These are phyloP conservation scores for Ceratoteleas bidentatus DNA, from an alignment of 1,140 invertebrate genomes.

Conservation along the genomic window DNA sequence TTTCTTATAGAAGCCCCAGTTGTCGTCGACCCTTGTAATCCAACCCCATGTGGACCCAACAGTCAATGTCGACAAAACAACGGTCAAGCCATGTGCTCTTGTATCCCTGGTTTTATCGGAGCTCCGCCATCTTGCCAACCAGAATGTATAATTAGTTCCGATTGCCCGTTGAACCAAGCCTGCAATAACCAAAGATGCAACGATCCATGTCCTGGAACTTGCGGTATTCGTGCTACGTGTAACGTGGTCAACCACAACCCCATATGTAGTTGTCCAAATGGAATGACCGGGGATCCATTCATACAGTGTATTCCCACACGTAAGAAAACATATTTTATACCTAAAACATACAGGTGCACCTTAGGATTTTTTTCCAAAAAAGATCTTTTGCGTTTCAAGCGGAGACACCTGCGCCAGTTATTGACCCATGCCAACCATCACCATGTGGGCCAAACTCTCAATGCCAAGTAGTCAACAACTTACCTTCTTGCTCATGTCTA, in stretches of 20 bases:
- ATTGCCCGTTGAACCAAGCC: slow-evolving; percentile 84
- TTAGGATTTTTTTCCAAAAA: neutral
- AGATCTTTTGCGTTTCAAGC: slow-evolving; percentile 30
- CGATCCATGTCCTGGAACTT: slow-evolving; percentile 85
- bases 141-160: slow-evolving; percentile 85
- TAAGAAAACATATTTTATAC: slow-evolving; percentile 74
- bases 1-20: slow-evolving; percentile 39
- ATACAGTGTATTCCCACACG: slow-evolving; percentile 81
- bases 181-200: slow-evolving; percentile 86
- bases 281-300: slow-evolving; percentile 83
- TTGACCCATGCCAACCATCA: slow-evolving; percentile 77
- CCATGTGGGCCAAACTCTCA: slow-evolving; percentile 81
- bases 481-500: slow-evolving; percentile 80
- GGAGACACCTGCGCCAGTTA: slow-evolving; percentile 55
- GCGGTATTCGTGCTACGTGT: slow-evolving; percentile 83
- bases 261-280: slow-evolving; percentile 71
- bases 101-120: slow-evolving; percentile 84
- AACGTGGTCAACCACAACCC: slow-evolving; percentile 79
- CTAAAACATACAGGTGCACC: too few species aligned
- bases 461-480: slow-evolving; percentile 77
- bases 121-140: slow-evolving; percentile 85
- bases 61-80: slow-evolving; percentile 83
- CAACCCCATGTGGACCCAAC: slow-evolving; percentile 85
- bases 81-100: slow-evolving; percentile 78
- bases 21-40: slow-evolving; percentile 81